Evolutionary conservation across 2,113 vertebrate species (phyloP).

Genomic region (Xerus inauris): DNA sequence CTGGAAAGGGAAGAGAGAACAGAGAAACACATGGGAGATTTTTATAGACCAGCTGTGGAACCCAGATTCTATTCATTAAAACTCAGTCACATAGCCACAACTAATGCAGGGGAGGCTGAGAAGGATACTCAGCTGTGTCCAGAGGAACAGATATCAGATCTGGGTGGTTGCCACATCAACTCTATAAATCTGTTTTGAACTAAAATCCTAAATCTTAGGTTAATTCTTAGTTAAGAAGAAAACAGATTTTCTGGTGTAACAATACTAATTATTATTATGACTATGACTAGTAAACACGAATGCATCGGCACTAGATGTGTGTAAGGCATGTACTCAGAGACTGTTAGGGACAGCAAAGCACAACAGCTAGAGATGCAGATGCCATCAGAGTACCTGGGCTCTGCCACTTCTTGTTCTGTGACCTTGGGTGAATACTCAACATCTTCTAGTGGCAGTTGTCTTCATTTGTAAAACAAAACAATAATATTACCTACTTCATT

Average conservation of each 20-base stretch:
- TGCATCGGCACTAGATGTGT: background rate
- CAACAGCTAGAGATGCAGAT: background rate
- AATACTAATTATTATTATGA: background rate
- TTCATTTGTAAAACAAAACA: constrained; percentile 25
- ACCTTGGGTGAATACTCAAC: background rate
- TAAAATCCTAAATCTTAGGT: background rate
- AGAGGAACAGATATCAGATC: background rate
- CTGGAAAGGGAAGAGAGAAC: background rate
- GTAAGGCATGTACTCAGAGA: background rate
- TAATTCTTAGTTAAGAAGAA: constrained; percentile 14
- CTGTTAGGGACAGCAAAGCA: background rate
- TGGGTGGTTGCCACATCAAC: background rate
- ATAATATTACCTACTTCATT: background rate
- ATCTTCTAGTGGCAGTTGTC: background rate
- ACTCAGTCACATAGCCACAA: background rate
- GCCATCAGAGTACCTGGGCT: background rate
- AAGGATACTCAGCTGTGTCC: background rate
- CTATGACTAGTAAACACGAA: background rate
- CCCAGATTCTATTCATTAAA: background rate
- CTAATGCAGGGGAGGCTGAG: background rate
- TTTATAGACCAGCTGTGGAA: background rate
- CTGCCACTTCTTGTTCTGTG: background rate
- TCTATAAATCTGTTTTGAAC: background rate
- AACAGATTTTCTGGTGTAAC: background rate
- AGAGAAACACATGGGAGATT: background rate